Percentiles rank a stretch among this genome's conserved stretches.
phyloP scores from a whole-genome alignment of 2,113 vertebrate species.

The Xiphias gladius region DNA sequence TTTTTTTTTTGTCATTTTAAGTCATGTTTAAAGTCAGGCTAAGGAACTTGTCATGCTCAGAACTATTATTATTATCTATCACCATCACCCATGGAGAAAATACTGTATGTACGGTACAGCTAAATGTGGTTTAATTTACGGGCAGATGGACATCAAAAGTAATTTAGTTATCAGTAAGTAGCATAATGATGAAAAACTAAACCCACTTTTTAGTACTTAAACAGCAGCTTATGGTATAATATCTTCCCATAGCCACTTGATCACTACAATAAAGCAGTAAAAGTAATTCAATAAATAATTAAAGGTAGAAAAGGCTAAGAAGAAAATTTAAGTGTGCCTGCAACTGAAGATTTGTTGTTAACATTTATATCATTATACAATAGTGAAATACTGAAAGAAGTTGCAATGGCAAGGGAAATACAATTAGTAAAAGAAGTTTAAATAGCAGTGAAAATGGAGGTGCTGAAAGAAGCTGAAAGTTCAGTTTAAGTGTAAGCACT shows the following conservation, averaged over 20 bases:
- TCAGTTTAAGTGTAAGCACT: not conserved
- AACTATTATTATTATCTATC: constrained; percentile 27
- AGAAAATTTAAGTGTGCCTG: not conserved
- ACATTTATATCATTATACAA: not conserved
- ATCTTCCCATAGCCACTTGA: not conserved
- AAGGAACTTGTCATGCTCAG: constrained; percentile 26
- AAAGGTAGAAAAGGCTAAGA: too few relatives aligned
- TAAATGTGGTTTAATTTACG: not conserved
- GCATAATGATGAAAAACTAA: not conserved
- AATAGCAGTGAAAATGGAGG: not conserved
- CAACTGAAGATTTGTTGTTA: not conserved
- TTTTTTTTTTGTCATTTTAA: constrained; percentile 9
- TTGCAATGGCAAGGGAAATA: not conserved
- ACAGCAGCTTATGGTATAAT: not conserved
- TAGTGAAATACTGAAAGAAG: not conserved
- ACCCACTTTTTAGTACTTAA: not conserved
- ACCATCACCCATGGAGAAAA: constrained; percentile 13
- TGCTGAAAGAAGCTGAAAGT: not conserved
- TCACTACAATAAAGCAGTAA: not conserved
- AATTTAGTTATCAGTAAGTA: not conserved
- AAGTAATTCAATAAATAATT: not conserved
- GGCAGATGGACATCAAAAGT: not conserved
- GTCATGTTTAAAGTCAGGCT: constrained; percentile 22
- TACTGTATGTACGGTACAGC: constrained; percentile 15
- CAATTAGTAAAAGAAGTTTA: not conserved